Evolutionary conservation across 2,797 vertebrate species (phyloP), one percentile per base, ranked within the genome.

Genomic region (Thamnophis elegans): DNA sequence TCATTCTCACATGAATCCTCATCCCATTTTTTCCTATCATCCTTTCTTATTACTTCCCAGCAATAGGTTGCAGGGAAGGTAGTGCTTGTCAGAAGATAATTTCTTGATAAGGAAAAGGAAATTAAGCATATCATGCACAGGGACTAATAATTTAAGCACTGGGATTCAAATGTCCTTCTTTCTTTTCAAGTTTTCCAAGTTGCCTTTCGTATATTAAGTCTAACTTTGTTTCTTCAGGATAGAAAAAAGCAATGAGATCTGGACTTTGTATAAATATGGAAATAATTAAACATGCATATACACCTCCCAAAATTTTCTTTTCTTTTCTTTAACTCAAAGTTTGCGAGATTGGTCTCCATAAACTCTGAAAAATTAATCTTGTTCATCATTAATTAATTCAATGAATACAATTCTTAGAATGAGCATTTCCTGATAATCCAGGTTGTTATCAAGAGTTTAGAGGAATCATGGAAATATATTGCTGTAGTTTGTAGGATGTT

Each of bases 91-190:
- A 78, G 32, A 78, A 78, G 32, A 78, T 78, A 78, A 78, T 42
- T 16, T 20, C 16, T 78, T 78, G 32, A 78, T 36, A 78, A 36
- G 8, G 32, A 36, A 78, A 78, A 36, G 20, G 16, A 78, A 78
- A 78, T 78, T 42, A 78, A 78, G 18, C 36, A 42, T 10, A 78
- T 82, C 73, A 82, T 42, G 20, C 36, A 82, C 32, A 25, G 73
- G 73, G 20, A 47, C 9, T 42, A 82, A 20, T 78, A 47, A 92
- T 95, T 95, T 96, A 88, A 89, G 95, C 85, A 87, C 90, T 87
- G 91, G 91, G 94, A 94, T 91, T 82, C 59, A 94, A 89, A 92
- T 92, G 62, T 94, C 55, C 1, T 73, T 87, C 88, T 92, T 36
- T 91, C 93, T 90, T 87, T 91, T 88, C 92, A 93, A 91, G 42